Base-by-base conservation (phyloP, 2,797 vertebrate species). In the Gymnoscopelus braueri region DNA sequence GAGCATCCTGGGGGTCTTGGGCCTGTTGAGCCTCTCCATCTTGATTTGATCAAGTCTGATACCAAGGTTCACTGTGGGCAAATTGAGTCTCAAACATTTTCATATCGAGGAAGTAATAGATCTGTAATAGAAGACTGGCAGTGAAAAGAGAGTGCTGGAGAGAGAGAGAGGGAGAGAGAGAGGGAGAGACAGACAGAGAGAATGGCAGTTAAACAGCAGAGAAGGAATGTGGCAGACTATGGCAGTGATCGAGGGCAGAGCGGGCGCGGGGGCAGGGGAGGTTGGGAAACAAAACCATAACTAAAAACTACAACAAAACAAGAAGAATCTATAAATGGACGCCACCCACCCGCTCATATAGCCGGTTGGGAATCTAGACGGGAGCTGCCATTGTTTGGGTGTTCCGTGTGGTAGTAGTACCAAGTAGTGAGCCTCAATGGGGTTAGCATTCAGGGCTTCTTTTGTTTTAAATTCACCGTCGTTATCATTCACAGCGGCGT, bases 201-300 rank as follows among this genome's bases (percentile, higher is more conserved):
- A 14, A n/a, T 5, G 7, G 11, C 39, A 44, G 39, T 44, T 8
- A 44, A 44, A 44, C 39, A 44, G 39, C 39, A 24, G 44, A 13
- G 6, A 56, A 44, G 2, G 13, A 47, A 60, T 58, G 19, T 19
- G 68, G 35, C 26, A 63, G 74, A 65, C 63, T 19, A 86, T 83
- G 88, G 87, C 87, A 89, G 87, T 87, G 87, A 84, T 77, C 52
- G 19, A 44, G 44, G 35, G 35, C 5, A 39, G 66, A 87, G 83
- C 84, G 84, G 87, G 82, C 59, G 19, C 24, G 70, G 52, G 49
- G 58, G 35, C 66, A 63, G 26, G 32, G 32, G 32, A 35, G 32
- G 32, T 35, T 1, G 39, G 39, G 9, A 44, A 44, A 44, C 39
- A 44, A 44, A 8, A 44, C 7, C 60, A 14, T 29, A 62, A 53